Evolutionary conservation across 2,888 invertebrate genomes (phyloP).

Genomic region (Hipparchia sbordonii): DNA sequence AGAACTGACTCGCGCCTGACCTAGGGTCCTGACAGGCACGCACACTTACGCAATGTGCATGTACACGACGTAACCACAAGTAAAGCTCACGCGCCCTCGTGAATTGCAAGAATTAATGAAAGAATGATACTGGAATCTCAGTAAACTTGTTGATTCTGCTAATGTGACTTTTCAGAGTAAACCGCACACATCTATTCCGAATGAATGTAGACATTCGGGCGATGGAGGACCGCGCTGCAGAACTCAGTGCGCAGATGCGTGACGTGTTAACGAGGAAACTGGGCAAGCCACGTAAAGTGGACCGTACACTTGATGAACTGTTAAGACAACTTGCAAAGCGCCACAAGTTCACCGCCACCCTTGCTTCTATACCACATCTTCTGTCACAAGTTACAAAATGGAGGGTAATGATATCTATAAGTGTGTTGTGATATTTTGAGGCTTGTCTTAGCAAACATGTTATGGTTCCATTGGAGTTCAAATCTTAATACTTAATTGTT

Average conservation of each 20-base stretch:
- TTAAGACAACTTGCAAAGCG: conserved; percentile 69
- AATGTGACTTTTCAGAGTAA: conserved; percentile 71
- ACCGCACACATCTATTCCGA: conserved; percentile 86
- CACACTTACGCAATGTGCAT: no score
- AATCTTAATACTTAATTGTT: no score
- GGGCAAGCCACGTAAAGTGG: conserved; percentile 68
- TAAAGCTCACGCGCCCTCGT: no score
- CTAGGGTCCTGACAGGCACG: no score
- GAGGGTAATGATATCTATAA: conserved; percentile 52
- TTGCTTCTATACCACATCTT: conserved; percentile 58
- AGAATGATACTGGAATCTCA: no score
- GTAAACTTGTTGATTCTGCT: not conserved
- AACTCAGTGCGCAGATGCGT: conserved; percentile 79
- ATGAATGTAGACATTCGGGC: conserved; percentile 87
- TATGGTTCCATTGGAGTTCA: no score
- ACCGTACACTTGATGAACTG: conserved; percentile 69
- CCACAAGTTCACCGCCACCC: conserved; percentile 66
- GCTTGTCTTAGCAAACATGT: no score
- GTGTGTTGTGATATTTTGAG: no score
- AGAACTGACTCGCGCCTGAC: no score
- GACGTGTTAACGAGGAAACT: conserved; percentile 70
- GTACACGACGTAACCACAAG: no score
- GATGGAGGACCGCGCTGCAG: conserved; percentile 84
- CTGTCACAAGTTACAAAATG: conserved; percentile 61
- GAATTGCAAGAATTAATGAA: no score